Base-by-base conservation (phyloP, 2,888 invertebrate genomes). In the Caenorhabditis auriculariae region DNA sequence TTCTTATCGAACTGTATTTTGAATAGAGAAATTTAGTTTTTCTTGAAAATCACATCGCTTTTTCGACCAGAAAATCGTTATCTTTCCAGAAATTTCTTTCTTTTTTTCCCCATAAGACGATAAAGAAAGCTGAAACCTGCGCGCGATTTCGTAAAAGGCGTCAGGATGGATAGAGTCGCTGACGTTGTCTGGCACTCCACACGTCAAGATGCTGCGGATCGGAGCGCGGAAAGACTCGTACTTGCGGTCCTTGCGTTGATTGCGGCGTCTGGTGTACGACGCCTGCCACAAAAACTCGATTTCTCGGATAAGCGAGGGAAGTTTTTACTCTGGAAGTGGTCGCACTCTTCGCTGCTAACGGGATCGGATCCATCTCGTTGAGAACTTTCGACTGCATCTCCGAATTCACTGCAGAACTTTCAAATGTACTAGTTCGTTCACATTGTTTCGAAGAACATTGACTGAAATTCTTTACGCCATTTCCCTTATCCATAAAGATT, bases 191-290 rank as follows among this genome's bases (percentile, higher is more conserved):
- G 63, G 63, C n/a, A 60, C 26, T 29, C 66, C 66, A 19, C 41
- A 48, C 0, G 49, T 42, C 9, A 66, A 41, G 15, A 56, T 19
- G 47, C 59, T 65, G 29, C 52, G 61, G 35, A 61, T 56, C 5
- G 62, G 56, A 9, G 46, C 53, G 4, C 44, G 12, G 54, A 70
- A 66, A 15, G 62, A 39, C 37, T 64, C 66, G 49, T 60, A 62
- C 7, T n/a, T n/a, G n/a, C n/a, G n/a, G n/a, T n/a, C n/a, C n/a
- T n/a, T n/a, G n/a, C n/a, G n/a, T n/a, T n/a, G n/a, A n/a, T n/a
- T n/a, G n/a, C n/a, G n/a, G n/a, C n/a, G n/a, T n/a, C n/a, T n/a
- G n/a, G n/a, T n/a, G n/a, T n/a, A n/a, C n/a, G n/a, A n/a, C n/a
- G n/a, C n/a, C n/a, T n/a, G n/a, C n/a, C n/a, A n/a, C n/a, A n/a